These are phyloP conservation scores for Caranx ignobilis DNA, from an alignment of 2,113 vertebrate genomes.

Conservation along the genomic window DNA sequence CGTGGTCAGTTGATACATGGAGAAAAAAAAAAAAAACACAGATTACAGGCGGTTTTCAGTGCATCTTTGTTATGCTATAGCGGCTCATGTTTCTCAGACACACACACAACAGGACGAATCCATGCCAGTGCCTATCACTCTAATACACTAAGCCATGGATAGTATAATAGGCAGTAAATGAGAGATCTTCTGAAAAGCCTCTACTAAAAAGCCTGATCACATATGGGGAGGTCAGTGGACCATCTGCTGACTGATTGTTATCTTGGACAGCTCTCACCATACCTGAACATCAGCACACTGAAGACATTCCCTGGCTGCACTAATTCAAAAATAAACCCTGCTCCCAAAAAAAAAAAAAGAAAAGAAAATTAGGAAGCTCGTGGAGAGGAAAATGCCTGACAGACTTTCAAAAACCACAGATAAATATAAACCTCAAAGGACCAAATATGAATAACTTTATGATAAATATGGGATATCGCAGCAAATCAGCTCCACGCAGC, in stretches of 20 bases:
- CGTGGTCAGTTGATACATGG: background rate
- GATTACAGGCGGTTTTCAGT: background rate
- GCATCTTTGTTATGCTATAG: conserved; percentile 38
- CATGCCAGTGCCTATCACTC: conserved; percentile 49
- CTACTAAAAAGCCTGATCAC: conserved; percentile 67
- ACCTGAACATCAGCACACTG: conserved; percentile 64
- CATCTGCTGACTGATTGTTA: conserved; percentile 73
- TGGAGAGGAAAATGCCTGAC: conserved; percentile 11
- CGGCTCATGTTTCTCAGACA: conserved; percentile 11
- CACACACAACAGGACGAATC: conserved; percentile 51
- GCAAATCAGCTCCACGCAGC: background rate
- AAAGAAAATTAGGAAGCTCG: conserved; percentile 1
- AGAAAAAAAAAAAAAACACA: background rate
- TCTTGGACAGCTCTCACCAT: conserved; percentile 53
- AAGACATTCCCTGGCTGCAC: conserved; percentile 26
- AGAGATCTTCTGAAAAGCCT: conserved; percentile 67
- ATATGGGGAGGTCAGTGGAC: conserved; percentile 76
- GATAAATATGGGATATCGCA: background rate
- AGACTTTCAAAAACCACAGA: conserved; percentile 14
- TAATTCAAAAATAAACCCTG: conserved; percentile 21
- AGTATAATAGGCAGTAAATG: conserved; percentile 68
- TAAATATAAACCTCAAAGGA: conserved; percentile 28
- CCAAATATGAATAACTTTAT: background rate
- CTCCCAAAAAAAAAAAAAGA: background rate
- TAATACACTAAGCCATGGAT: conserved; percentile 49